Base-by-base conservation (phyloP, 2,113 vertebrate genomes). In the Lagenorhynchus albirostris region DNA sequence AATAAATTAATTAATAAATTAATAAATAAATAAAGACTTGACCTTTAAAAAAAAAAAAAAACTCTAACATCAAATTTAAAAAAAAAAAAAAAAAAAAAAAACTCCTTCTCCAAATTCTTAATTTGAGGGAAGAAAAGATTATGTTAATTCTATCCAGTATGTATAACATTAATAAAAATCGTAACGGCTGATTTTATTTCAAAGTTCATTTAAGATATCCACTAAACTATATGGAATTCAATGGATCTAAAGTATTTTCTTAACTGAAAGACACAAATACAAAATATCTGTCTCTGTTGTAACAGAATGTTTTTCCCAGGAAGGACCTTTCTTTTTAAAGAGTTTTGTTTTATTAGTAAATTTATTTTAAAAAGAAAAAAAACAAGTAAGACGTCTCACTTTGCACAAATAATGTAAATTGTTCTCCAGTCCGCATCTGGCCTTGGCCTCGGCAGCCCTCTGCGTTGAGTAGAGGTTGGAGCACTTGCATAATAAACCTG, bases 371-470 rank as follows among this genome's bases (percentile, higher is more conserved):
- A 97, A 86, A 60, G 41, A 55, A 44, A 79, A 82, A 93, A 86
- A 92, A 79, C 89, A 90, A 87, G 20, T 21, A 79, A 53, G 38
- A 70, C 3, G 14, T 67, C 82, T 92, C 47, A 53, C 65, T 95
- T 95, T 85, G 74, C 25, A 88, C 79, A 87, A 96, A 87, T 90
- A 88, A 88, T 74, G 47, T 77, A 76, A 95, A 94, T 94, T 96
- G 67, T 80, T 87, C 94, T 83, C 8, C 53, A 91, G 6, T 26
- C 38, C 4, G 38, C 13, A 1, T 84, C 80, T 82, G 80, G 87
- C 84, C 71, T 82, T 92, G 90, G 33, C 88, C 94, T 79, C 12
- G 0, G 63, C 63, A 71, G 50, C 79, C 74, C n/a, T 81, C 38
- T 36, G n/a, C 1, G 4, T 38, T 38, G 47, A 80, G 85, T 7